phyloP scores from a whole-genome alignment of 2,888 invertebrate genomes.

The Hemistola chrysoprasaria region DNA sequence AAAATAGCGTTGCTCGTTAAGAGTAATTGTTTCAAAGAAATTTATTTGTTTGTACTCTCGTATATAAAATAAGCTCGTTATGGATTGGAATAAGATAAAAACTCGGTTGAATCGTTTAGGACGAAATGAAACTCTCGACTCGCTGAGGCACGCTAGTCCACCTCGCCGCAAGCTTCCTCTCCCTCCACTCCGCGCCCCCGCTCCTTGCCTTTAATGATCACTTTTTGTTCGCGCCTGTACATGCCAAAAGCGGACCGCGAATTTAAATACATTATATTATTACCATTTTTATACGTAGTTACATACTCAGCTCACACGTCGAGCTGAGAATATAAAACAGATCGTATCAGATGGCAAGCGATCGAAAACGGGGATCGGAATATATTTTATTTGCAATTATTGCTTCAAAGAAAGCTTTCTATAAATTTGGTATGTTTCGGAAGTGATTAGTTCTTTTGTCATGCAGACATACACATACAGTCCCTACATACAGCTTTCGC shows the following conservation, averaged over 20 bases:
- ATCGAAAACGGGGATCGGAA: too few relatives aligned
- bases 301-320: conserved; percentile 3
- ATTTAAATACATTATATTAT: conserved; percentile 16
- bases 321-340: conserved; percentile 2
- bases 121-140: conserved; percentile 30
- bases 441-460: too few relatives aligned
- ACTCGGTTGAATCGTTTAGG: conserved; percentile 71
- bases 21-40: conserved; percentile 38
- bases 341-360: not conserved
- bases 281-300: conserved; percentile 8
- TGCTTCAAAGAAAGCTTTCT: too few relatives aligned
- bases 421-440: too few relatives aligned
- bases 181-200: conserved; percentile 73
- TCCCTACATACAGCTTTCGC: too few relatives aligned
- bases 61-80: conserved; percentile 57
- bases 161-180: conserved; percentile 49
- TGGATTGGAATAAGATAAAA: conserved; percentile 75
- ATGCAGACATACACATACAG: too few relatives aligned
- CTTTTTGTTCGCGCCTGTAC: conserved; percentile 65
- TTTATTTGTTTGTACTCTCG: conserved; percentile 16
- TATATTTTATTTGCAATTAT: too few relatives aligned
- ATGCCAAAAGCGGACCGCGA: conserved; percentile 41
- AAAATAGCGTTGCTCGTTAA: conserved; percentile 20
- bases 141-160: conserved; percentile 50
- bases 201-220: conserved; percentile 77